These are phyloP conservation scores for cattle (Bos taurus) DNA, from an alignment of 2,113 vertebrate species.

Conservation along the genomic window DNA sequence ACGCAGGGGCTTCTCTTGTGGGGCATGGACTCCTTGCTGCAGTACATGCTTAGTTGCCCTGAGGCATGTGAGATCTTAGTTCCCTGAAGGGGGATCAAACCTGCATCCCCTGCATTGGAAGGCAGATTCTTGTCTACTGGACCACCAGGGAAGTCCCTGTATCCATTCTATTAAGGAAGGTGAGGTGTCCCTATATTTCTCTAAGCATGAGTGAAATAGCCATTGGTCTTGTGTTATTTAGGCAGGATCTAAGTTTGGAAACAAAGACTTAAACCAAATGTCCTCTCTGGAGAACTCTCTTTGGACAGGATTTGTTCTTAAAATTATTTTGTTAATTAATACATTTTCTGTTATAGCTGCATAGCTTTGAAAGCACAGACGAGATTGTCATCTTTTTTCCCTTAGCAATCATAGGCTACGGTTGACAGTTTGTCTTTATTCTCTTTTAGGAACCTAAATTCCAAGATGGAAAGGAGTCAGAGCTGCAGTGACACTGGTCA, in stretches of 20 bases:
- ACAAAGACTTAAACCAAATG: not conserved
- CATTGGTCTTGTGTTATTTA: not conserved
- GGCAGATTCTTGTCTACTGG: not conserved
- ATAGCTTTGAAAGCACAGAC: constrained; percentile 17
- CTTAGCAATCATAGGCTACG: not conserved
- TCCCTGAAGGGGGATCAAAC: not conserved
- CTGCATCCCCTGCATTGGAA: not conserved
- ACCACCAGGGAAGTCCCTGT: not conserved
- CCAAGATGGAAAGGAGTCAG: constrained; percentile 87
- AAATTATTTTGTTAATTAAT: constrained; percentile 20
- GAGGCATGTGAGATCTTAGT: not conserved
- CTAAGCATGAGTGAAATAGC: not conserved
- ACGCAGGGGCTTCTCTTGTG: not conserved
- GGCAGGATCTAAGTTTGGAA: not conserved
- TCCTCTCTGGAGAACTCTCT: not conserved
- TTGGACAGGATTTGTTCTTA: constrained; percentile 30
- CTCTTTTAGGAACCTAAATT: constrained; percentile 81
- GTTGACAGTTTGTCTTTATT: constrained; percentile 6
- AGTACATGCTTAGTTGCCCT: not conserved
- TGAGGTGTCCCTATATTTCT: not conserved
- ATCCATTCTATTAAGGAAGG: not conserved
- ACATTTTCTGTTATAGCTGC: constrained; percentile 27
- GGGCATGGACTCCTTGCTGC: not conserved
- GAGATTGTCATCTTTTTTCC: not conserved
- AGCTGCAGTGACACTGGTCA: constrained; percentile 90